Evolutionary conservation across 35 echinoderm and acorn worm genomes (phyloP), one percentile per base, ranked within the genome.

Genomic region (Ptychodera flava): DNA sequence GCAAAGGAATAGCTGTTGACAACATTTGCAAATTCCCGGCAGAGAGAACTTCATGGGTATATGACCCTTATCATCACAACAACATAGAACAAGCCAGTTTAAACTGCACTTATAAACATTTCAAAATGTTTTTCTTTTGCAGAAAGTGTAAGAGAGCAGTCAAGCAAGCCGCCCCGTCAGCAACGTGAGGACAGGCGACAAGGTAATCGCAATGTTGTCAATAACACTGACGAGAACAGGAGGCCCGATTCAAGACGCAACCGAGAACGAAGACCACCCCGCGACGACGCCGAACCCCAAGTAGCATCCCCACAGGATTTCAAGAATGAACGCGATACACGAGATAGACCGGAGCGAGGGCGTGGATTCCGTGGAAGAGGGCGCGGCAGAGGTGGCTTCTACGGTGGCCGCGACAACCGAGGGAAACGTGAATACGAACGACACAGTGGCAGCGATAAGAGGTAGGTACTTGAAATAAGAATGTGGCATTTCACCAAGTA

Each of bases 381-480:
- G 0, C 34, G 90, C 22, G 89, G 89, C 35, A 35, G 88, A 0
- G 79, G 92, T 35, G 88, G 89, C 14, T 80, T 82, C 75, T 36
- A 80, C 1, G 95, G 90, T 32, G 90, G 89, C 27, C 52, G 89
- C 16, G 89, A 92, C 33, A 87, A 53, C 84, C 85, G 92, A 32
- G 92, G 95, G 1, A 97, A 94, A 85, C 87, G 95, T 35, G 95
- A 94, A 78, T 97, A 92, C 94, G 95, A 97, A 34, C 86, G 95
- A 78, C 95, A 94, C 78, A 97, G 95, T 79, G 95, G 95, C 31
- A 94, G 78, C 78, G 95, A 97, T 82, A 97, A 97, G 80, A 97
- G 95, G 95, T 90, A 85, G 82, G 88, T 84, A 31, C 78, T 83
- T 34, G 16, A 34, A 83, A 35, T 27, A 14, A 83, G 33, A 83